These are phyloP conservation scores for Spinus olivaceus DNA, from an alignment of 2,797 vertebrate genomes.

Conservation along the genomic window DNA sequence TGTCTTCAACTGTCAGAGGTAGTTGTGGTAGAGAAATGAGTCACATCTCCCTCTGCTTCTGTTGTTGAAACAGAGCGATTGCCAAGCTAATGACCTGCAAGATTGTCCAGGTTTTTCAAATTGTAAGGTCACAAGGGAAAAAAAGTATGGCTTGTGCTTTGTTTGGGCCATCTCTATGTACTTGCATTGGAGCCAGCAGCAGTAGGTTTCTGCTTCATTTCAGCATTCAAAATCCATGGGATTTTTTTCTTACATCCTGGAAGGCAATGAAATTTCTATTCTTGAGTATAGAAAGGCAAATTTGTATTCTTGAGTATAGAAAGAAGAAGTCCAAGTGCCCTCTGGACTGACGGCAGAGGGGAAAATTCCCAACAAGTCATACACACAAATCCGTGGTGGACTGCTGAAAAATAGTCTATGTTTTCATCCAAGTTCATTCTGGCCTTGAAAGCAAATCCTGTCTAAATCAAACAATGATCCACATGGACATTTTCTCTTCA, in stretches of 20 bases:
- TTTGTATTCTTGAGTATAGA: not conserved
- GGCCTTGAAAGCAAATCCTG: not conserved
- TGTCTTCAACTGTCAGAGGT: not conserved
- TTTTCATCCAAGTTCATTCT: not conserved
- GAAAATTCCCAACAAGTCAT: not conserved
- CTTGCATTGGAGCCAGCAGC: not conserved
- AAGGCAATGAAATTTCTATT: not conserved
- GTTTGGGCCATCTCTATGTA: not conserved
- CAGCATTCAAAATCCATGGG: not conserved
- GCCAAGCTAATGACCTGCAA: slow-evolving; percentile 8
- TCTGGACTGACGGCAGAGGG: not conserved
- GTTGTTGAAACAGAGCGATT: not conserved
- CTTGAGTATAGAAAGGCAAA: not conserved
- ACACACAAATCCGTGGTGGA: not conserved
- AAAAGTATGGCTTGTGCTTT: not conserved
- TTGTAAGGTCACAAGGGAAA: not conserved
- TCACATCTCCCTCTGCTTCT: slow-evolving; percentile 9
- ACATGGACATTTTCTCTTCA: not conserved
- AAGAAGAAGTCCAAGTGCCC: not conserved
- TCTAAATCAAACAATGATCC: not conserved
- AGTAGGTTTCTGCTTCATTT: slow-evolving; percentile 36
- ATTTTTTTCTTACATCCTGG: not conserved
- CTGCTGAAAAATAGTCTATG: not conserved
- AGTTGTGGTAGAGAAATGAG: slow-evolving; percentile 4
- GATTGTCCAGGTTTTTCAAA: not conserved